Conservation (phyloP, 2,888 invertebrate genomes). For the Emmelina monodactyla region DNA sequence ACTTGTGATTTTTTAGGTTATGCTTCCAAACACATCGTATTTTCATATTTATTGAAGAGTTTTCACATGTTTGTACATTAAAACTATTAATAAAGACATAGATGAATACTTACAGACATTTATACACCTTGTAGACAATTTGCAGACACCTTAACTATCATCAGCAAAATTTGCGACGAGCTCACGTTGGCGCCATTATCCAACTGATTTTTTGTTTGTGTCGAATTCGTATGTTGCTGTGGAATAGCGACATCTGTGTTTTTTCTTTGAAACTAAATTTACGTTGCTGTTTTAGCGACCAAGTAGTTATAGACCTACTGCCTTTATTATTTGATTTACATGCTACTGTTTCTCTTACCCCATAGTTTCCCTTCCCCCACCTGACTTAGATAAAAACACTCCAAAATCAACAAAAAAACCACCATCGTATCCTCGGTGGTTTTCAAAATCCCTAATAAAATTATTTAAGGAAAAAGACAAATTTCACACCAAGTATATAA, state of each 20-base stretch:
- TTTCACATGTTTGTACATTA: neutral
- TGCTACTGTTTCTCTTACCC: slow-evolving; percentile 5
- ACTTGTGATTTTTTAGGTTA: slow-evolving; percentile 8
- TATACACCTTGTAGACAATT: slow-evolving; percentile 4
- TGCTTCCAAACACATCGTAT: slow-evolving; percentile 7
- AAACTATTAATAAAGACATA: slow-evolving; percentile 5
- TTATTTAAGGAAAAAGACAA: too few relatives aligned
- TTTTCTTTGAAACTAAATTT: slow-evolving; percentile 3
- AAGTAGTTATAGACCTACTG: slow-evolving; percentile 3
- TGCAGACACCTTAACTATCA: neutral
- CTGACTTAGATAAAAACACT: too few relatives aligned
- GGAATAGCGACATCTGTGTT: slow-evolving; percentile 3
- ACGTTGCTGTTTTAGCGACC: slow-evolving; percentile 4
- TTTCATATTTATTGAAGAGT: neutral
- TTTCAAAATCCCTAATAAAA: too few relatives aligned
- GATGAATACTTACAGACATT: slow-evolving; percentile 4
- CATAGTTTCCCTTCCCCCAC: slow-evolving; percentile 8
- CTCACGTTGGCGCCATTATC: neutral
- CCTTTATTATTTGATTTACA: slow-evolving; percentile 4
- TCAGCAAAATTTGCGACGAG: neutral
- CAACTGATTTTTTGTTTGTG: neutral
- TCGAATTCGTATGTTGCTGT: neutral
- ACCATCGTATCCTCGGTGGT: too few relatives aligned
- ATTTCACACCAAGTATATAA: too few relatives aligned
- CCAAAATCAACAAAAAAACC: too few relatives aligned